Percentiles rank a stretch among this genome's conserved stretches.
Conservation (phyloP, 2,888 invertebrate species). For the Erebia palarica region DNA sequence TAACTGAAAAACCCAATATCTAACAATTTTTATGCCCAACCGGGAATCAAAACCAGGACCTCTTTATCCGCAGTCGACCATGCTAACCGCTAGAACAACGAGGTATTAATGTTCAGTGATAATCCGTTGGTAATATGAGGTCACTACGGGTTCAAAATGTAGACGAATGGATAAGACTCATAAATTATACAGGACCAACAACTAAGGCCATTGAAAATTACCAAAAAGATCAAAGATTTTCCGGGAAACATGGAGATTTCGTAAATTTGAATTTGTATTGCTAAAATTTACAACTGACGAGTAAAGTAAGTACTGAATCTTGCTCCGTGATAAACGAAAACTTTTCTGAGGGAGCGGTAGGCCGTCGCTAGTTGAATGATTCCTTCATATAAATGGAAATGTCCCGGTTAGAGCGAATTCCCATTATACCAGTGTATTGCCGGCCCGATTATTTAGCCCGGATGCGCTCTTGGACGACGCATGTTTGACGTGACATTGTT, state of each 20-base stretch:
- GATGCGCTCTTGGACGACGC: neutral
- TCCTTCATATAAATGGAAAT: conserved; percentile 72
- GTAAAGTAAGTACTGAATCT: conserved; percentile 15
- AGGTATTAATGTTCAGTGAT: too few relatives aligned
- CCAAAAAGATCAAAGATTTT: neutral
- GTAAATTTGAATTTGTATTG: conserved; percentile 2
- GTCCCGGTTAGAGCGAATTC: conserved; percentile 34
- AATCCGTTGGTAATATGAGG: too few relatives aligned
- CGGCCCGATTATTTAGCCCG: neutral
- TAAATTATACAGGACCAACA: neutral
- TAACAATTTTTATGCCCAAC: too few relatives aligned
- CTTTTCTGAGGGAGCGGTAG: conserved; percentile 28
- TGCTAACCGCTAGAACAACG: too few relatives aligned
- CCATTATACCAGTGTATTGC: conserved; percentile 37
- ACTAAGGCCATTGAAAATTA: neutral
- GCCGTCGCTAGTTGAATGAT: conserved; percentile 42
- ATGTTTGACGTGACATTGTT: too few relatives aligned
- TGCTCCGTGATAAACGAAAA: conserved; percentile 17
- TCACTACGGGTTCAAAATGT: too few relatives aligned
- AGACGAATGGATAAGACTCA: too few relatives aligned
- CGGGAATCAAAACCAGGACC: too few relatives aligned
- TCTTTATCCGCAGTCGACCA: too few relatives aligned
- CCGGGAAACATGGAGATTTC: neutral
- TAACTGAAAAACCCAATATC: too few relatives aligned
- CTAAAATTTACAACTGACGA: conserved; percentile 1